Conservation (phyloP, 2,797 vertebrate species). For the Aldrovandia affinis region DNA sequence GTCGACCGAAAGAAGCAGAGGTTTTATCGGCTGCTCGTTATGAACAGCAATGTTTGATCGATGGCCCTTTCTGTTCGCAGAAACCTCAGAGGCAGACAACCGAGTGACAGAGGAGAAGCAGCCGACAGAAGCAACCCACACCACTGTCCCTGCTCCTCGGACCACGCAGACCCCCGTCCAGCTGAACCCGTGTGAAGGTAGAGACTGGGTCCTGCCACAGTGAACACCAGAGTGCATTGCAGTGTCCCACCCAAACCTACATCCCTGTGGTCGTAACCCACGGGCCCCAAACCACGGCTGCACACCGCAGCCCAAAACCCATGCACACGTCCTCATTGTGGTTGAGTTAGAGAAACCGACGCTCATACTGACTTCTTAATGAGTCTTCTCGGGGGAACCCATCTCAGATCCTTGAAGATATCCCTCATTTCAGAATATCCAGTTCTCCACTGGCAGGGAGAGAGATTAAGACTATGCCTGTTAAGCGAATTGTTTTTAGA, state of each 20-base stretch:
- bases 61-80: slow-evolving; percentile 45
- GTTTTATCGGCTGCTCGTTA: not conserved
- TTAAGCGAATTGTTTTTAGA: not conserved
- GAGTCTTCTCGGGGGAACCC: not conserved
- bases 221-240: not conserved
- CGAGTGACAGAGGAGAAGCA: slow-evolving; percentile 53
- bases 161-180: slow-evolving; percentile 45
- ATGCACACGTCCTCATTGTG: slow-evolving; percentile 17
- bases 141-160: slow-evolving; percentile 35
- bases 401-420: slow-evolving; percentile 3
- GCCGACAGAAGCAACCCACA: slow-evolving; percentile 42
- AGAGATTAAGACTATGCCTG: not conserved
- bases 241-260: not conserved
- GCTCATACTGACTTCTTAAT: not conserved
- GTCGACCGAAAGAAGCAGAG: not conserved
- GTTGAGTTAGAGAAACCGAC: slow-evolving; percentile 20
- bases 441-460: slow-evolving; percentile 1
- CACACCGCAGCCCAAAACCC: slow-evolving; percentile 3
- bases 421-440: not conserved
- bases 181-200: slow-evolving; percentile 72
- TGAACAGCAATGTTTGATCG: not conserved
- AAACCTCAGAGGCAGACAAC: slow-evolving; percentile 65
- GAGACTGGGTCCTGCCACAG: not conserved
- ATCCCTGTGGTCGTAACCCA: not conserved
- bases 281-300: not conserved